These are phyloP conservation scores for Enteromius argenteus DNA, from an alignment of 2,797 vertebrate species.

Conservation along the genomic window DNA sequence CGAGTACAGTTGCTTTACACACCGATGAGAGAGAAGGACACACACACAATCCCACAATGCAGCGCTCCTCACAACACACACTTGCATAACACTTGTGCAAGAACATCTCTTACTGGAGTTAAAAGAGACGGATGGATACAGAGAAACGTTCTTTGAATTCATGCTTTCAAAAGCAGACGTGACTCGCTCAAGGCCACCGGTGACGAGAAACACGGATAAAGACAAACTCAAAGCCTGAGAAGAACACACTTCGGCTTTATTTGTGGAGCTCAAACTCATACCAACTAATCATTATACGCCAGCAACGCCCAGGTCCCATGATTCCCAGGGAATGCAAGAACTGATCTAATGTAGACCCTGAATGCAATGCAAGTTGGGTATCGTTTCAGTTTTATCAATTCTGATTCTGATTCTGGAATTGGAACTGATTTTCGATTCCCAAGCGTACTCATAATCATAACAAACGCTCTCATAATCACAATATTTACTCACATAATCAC, in stretches of 20 bases:
- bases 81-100: constrained; percentile 31
- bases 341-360: not conserved
- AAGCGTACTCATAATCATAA: not conserved
- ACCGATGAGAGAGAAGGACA: not conserved
- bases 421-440: too few relatives aligned
- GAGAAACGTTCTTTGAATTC: not conserved
- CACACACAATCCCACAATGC: constrained; percentile 1
- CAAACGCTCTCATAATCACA: not conserved
- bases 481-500: not conserved
- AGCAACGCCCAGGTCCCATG: too few relatives aligned
- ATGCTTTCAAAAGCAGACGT: not conserved
- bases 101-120: constrained; percentile 3
- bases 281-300: not conserved
- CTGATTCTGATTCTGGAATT: too few relatives aligned
- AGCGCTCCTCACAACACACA: not conserved
- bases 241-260: not conserved
- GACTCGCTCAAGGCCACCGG: not conserved
- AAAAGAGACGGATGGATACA: not conserved
- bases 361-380: not conserved
- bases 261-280: not conserved
- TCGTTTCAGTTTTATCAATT: too few relatives aligned
- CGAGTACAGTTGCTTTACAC: not conserved
- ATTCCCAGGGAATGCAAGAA: not conserved
- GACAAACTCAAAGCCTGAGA: not conserved
- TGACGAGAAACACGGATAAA: not conserved